Base-by-base conservation (phyloP, 2,113 vertebrate genomes). In the Ariopsis seemanni region DNA sequence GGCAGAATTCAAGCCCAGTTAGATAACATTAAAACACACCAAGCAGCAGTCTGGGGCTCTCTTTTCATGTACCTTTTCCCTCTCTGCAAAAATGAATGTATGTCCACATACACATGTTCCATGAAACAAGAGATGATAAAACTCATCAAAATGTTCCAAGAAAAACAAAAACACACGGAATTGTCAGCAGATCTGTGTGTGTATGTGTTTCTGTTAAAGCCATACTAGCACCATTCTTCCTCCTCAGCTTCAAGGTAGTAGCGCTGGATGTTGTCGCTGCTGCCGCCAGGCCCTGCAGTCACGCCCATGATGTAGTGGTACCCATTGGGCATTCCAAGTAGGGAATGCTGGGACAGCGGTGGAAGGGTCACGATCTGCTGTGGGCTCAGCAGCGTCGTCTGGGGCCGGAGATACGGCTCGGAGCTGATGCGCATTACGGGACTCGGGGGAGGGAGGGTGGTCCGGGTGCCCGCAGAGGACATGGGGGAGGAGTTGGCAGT, bases 221-320 rank as follows among this genome's bases (percentile, higher is more conserved):
- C 93, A 87, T 94, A 95, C 96, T 99, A 99, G 97, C 97, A 99
- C 97, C 97, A 97, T 94, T 97, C 96, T 5, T 97, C 96, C 92
- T 96, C 95, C 17, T 97, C 96, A 8, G 95, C 95, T 91, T 96
- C 95, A 6, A 94, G 96, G 94, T 97, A 97, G 93, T 96, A 96
- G 91, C 96, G 95, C 87, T 94, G 93, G 88, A 94, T 90, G 93
- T 95, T 90, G 88, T 93, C 50, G 48, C 94, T 93, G 25, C 93
- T 93, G 25, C 94, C 87, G 62, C 93, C 92, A 0, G 95, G 91
- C 85, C 94, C 96, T 0, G 92, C n/a, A 91, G 92, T 93, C 83
- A 96, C 94, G 53, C 96, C 96, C 92, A 96, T 92, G 75, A 94
- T 95, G 91, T 96, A 96, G 89, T 99, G 97, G 93, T 96, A 98